These are phyloP conservation scores for Pristis pectinata DNA, from an alignment of 2,797 vertebrate genomes.

Conservation along the genomic window DNA sequence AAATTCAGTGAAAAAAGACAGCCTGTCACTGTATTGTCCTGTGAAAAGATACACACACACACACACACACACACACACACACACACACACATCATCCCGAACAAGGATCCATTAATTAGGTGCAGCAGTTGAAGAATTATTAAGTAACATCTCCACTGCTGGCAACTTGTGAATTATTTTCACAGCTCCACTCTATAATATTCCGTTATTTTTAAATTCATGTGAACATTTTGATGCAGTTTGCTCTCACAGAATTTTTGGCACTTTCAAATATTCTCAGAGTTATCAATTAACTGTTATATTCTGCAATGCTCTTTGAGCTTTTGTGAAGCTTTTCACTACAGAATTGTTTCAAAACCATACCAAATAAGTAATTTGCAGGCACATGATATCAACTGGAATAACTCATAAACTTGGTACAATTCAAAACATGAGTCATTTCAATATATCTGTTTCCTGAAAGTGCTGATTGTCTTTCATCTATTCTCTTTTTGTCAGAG, in stretches of 20 bases:
- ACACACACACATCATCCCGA: neutral
- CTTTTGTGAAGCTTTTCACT: neutral
- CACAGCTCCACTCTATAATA: neutral
- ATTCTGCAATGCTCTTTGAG: neutral
- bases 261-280: neutral
- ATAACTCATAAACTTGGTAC: neutral
- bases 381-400: neutral
- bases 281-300: neutral
- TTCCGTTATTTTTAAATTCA: neutral
- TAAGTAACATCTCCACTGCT: neutral
- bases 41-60: neutral
- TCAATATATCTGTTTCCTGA: neutral
- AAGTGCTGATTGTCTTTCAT: neutral
- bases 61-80: neutral
- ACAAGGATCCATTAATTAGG: neutral
- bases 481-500: neutral
- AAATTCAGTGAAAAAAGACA: no score
- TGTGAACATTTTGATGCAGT: neutral
- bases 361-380: neutral
- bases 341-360: neutral
- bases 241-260: neutral
- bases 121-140: constrained; percentile 1
- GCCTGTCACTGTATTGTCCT: no score
- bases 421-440: neutral
- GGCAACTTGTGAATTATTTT: constrained; percentile 3